Evolutionary conservation across 2,888 invertebrate species (phyloP), one percentile per base, ranked within the genome.

Genomic region (Melanchra persicariae): DNA sequence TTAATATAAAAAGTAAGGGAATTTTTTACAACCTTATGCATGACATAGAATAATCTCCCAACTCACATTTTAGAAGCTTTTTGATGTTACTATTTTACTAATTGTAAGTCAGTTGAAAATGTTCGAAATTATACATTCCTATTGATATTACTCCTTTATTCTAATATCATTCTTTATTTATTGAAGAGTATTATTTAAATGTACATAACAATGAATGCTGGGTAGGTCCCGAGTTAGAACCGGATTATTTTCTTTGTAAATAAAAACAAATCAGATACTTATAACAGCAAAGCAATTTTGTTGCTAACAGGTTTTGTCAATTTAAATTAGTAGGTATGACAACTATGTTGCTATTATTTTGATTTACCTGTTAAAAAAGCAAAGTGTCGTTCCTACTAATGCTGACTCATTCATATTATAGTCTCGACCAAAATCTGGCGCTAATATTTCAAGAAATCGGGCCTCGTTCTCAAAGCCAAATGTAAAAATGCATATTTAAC

Each of bases 41-140:
- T 75, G 79, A 79, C 74, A 71, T 60, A 58, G 30, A 73, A 73
- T 72, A 64, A 63, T 73, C 55, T 65, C 34, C 51, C 12, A 55
- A 67, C 6, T 37, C 37, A 45, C 17, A 43, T 74, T 66, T 66
- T 59, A 74, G 57, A 58, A 37, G 26, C 51, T 51, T 57, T 61
- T 79, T 79, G 26, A 51, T 79, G 73, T 59, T 66, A 58, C 34
- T 62, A 12, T 45, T 37, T 65, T 66, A 57, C 55, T 77, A n/a
- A n/a, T n/a, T n/a, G n/a, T n/a, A 74, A 68, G 63, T 77, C 57
- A 74, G 58, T 47, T 43, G 45, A 49, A 66, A 66, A 61, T 34
- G 10, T 63, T 55, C 60, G 52, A 79, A 78, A 79, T 77, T 70
- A 70, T 71, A 78, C 83, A 87, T 85, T 87, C 85, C 85, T 81